Evolutionary conservation across 2,113 vertebrate genomes (phyloP), one percentile per base, ranked within the genome.

Genomic region (Aptenodytes forsteri): DNA sequence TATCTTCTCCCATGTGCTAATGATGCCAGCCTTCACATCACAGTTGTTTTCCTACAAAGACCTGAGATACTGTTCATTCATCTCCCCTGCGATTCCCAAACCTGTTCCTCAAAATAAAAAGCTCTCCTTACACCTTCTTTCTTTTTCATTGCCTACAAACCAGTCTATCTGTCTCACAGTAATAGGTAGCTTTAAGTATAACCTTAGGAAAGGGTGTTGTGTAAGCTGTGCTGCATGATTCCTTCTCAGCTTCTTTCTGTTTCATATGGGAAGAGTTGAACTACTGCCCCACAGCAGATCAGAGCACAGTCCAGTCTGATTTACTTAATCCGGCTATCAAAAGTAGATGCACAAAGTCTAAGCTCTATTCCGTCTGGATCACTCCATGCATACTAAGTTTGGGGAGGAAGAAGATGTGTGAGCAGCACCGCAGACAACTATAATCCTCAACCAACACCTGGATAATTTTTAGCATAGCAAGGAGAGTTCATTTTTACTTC

Each of bases 191-290:
- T 59, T 52, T 59, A 59, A 46, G 23, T 11, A 21, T 8, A 59
- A 40, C 58, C 32, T 71, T 11, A 52, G 16, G 34, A 71, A 65
- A 70, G 26, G 30, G 13, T 5, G 34, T 8, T 47, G 25, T 36
- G 12, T 27, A 69, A 49, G 18, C n/a, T 76, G 15, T 42, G 30
- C 30, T 29, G 3, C 27, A 16, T 3, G 17, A 69, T 13, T 64
- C 34, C 30, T 65, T 49, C n/a, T 64, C 59, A 59, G 23, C 25
- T 46, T 66, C 47, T 36, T 79, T 50, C 40, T 65, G 50, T 42
- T 42, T 59, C 22, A 16, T 0, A 55, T 2, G 61, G 49, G 49
- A 90, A 36, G 5, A 1, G 0, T 49, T 4, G 30, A 65, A 26
- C 38, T 38, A 17, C 25, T 59, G 44, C 49, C 29, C 36, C 50